Evolutionary conservation across 2,113 vertebrate genomes (phyloP).

Genomic region (Trinectes maculatus): DNA sequence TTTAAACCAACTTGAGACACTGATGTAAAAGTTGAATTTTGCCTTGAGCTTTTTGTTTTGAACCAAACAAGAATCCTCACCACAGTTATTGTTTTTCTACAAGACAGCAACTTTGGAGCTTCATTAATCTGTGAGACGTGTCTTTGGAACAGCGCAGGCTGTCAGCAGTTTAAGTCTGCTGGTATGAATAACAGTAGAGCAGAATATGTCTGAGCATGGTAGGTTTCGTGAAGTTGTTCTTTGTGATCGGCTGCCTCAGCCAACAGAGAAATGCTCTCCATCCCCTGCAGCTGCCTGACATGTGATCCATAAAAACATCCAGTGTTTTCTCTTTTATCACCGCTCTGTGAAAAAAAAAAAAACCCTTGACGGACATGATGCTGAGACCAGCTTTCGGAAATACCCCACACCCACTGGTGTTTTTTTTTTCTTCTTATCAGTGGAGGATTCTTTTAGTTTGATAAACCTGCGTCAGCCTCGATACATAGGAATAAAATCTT

Average conservation of each 20-base stretch:
- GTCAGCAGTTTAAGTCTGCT: conserved; percentile 15
- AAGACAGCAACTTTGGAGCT: neutral
- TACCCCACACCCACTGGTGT: conserved; percentile 11
- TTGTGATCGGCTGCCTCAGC: conserved; percentile 35
- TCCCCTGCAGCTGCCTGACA: conserved; percentile 50
- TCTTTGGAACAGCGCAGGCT: conserved; percentile 22
- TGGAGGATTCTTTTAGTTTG: conserved; percentile 8
- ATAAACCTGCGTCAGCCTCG: too few species aligned
- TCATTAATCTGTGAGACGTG: neutral
- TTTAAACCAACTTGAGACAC: too few species aligned
- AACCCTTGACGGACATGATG: conserved; percentile 37
- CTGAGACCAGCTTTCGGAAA: conserved; percentile 48
- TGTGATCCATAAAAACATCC: conserved; percentile 56
- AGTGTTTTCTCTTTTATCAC: conserved; percentile 57
- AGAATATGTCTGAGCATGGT: neutral
- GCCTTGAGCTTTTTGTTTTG: neutral
- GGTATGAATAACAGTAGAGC: neutral
- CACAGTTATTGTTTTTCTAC: neutral
- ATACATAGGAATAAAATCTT: too few species aligned
- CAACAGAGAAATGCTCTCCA: conserved; percentile 26
- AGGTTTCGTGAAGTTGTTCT: conserved; percentile 22
- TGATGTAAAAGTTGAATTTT: neutral
- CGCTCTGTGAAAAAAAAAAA: conserved; percentile 50
- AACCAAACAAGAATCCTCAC: neutral
- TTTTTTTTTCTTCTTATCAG: conserved; percentile 13